phyloP scores from a whole-genome alignment of 2,113 vertebrate species.

The Hemibagrus wyckioides region DNA sequence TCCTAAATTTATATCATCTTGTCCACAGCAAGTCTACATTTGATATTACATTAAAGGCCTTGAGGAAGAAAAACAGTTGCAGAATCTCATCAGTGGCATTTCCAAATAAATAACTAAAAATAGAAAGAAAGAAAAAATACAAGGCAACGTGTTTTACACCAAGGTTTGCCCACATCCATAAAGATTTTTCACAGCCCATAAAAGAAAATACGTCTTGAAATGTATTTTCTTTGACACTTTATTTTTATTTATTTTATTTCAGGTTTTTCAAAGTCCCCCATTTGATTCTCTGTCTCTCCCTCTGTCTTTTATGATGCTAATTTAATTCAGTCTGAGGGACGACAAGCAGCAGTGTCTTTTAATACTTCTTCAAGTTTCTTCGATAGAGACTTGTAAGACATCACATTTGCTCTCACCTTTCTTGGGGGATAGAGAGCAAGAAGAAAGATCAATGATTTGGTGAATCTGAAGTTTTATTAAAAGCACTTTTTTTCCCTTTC shows the following conservation, averaged over 20 bases:
- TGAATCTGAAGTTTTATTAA: constrained; percentile 99
- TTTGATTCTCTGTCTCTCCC: constrained; percentile 76
- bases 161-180: constrained; percentile 64
- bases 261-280: constrained; percentile 86
- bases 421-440: constrained; percentile 65
- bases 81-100: constrained; percentile 76
- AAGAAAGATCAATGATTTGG: constrained; percentile 91
- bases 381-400: constrained; percentile 78
- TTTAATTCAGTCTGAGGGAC: constrained; percentile 80
- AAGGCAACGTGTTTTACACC: constrained; percentile 69
- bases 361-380: constrained; percentile 59
- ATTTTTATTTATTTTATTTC: constrained; percentile 45
- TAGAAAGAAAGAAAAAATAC: constrained; percentile 63
- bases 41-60: constrained; percentile 78
- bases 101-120: constrained; percentile 43
- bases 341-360: constrained; percentile 73
- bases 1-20: constrained; percentile 74
- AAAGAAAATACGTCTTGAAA: constrained; percentile 70
- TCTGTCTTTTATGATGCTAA: constrained; percentile 72
- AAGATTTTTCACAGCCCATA: constrained; percentile 68
- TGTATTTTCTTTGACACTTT: constrained; percentile 87
- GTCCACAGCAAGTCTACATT: constrained; percentile 75
- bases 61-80: constrained; percentile 68
- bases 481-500: constrained; percentile 80
- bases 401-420: constrained; percentile 84